Base-by-base conservation (phyloP, 2,113 vertebrate species). In the Jacana jacana region DNA sequence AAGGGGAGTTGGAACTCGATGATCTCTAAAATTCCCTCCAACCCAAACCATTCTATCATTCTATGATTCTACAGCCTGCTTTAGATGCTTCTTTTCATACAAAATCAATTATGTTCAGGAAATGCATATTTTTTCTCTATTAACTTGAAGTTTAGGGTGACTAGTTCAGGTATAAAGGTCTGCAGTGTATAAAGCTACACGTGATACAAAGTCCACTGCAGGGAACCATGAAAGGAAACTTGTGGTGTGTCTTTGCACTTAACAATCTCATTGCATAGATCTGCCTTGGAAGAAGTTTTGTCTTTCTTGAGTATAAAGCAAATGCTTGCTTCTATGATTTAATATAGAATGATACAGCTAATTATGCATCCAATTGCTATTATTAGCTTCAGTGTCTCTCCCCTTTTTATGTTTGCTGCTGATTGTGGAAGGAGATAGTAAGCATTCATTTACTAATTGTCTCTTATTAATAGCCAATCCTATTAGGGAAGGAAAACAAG, bases 381-480 rank as follows among this genome's bases (percentile, higher is more conserved):
- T 86, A 81, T 93, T 96, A 96, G 52, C 44, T 83, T 66, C 48
- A 78, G 3, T 37, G 27, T 60, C 48, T 88, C 48, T 88, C 39
- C 9, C 17, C 17, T 90, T 83, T 73, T 90, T 40, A 81, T 70
- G n/a, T 94, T 95, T 93, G 55, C 61, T 89, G 77, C 81, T 97
- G 95, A 95, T 93, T 96, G 80, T 94, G 90, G 87, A 95, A 93
- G 88, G 57, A 93, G 72, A 49, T 81, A 75, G 82, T 84, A 81
- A 94, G 77, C 31, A 86, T 84, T 94, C 19, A 96, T 93, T 96
- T 92, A 94, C 14, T 96, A 96, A 96, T 95, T 91, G 76, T 86
- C 88, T 93, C 58, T 89, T 93, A 95, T 90, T 96, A 93, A 93
- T 75, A 93, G 13, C 61, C 86, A 92, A 40, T 76, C 42, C 35